phyloP scores from a whole-genome alignment of 1,140 invertebrate genomes.

The Neotoxoptera formosana region DNA sequence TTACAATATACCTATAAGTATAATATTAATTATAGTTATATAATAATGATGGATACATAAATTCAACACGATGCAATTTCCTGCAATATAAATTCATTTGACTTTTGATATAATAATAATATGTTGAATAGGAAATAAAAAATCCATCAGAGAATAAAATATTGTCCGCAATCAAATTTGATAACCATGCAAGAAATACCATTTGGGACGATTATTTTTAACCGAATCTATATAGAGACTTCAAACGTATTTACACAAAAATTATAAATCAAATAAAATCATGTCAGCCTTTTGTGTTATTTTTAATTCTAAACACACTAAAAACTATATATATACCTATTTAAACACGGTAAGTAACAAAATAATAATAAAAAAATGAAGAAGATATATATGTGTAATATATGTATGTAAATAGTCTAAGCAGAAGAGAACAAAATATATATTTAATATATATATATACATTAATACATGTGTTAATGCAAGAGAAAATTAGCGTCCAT shows the following conservation, averaged over 20 bases:
- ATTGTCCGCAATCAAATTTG: not conserved
- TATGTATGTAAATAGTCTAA: slow-evolving; percentile 32
- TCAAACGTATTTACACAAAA: not conserved
- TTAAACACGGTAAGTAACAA: not conserved
- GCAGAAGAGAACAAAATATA: slow-evolving; percentile 36
- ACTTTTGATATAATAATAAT: not conserved
- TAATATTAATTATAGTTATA: not conserved
- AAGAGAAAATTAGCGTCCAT: slow-evolving; percentile 26
- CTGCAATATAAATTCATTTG: not conserved
- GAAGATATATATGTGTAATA: not conserved
- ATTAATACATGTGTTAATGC: slow-evolving; percentile 10
- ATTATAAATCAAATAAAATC: slow-evolving; percentile 3
- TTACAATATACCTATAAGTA: not conserved
- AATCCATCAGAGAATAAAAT: not conserved
- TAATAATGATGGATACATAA: not conserved
- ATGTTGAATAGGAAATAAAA: not conserved
- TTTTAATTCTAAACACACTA: slow-evolving; percentile 32
- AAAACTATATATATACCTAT: slow-evolving; percentile 30
- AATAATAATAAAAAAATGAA: slow-evolving; percentile 1
- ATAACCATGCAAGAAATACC: slow-evolving; percentile 13
- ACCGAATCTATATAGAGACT: not conserved
- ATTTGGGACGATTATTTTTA: not conserved
- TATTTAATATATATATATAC: slow-evolving; percentile 1
- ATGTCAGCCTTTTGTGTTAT: not conserved
- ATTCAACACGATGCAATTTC: not conserved